Evolutionary conservation across 1,140 invertebrate species (phyloP).

Genomic region (Oppia nitens): DNA sequence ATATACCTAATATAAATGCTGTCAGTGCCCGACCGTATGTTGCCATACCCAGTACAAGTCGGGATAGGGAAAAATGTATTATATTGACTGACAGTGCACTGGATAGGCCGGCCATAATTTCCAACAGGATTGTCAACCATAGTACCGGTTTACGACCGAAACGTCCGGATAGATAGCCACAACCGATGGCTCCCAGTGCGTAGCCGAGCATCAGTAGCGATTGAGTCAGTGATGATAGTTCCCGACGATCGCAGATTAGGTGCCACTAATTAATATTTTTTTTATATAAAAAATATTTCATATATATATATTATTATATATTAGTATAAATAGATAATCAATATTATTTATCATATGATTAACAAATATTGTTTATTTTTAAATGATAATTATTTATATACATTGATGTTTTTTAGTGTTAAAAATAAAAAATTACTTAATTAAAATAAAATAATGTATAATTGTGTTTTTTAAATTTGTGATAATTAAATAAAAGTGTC

Average conservation of each 20-base stretch:
- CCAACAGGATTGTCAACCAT: slow-evolving; percentile 16
- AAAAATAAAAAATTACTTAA: too few relatives aligned
- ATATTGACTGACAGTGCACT: slow-evolving; percentile 1
- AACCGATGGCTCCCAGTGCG: slow-evolving; percentile 58
- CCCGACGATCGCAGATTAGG: slow-evolving; percentile 30
- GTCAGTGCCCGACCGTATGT: slow-evolving; percentile 2
- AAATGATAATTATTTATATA: too few relatives aligned
- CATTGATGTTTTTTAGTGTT: too few relatives aligned
- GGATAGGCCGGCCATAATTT: slow-evolving; percentile 1
- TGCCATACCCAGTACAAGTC: neutral
- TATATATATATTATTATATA: too few relatives aligned
- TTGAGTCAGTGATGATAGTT: neutral
- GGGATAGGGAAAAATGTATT: slow-evolving; percentile 1
- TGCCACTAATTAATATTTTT: slow-evolving; percentile 45
- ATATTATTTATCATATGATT: too few relatives aligned
- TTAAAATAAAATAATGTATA: too few relatives aligned
- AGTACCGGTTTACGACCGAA: slow-evolving; percentile 25
- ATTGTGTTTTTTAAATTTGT: too few relatives aligned
- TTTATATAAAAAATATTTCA: too few relatives aligned
- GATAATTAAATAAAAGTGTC: too few relatives aligned
- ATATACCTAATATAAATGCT: neutral
- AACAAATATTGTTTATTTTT: too few relatives aligned
- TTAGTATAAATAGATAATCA: too few relatives aligned
- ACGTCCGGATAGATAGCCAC: slow-evolving; percentile 63
- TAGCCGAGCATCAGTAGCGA: slow-evolving; percentile 41